Conservation (phyloP, 2,113 vertebrate species). For the Tauraco erythrolophus region DNA sequence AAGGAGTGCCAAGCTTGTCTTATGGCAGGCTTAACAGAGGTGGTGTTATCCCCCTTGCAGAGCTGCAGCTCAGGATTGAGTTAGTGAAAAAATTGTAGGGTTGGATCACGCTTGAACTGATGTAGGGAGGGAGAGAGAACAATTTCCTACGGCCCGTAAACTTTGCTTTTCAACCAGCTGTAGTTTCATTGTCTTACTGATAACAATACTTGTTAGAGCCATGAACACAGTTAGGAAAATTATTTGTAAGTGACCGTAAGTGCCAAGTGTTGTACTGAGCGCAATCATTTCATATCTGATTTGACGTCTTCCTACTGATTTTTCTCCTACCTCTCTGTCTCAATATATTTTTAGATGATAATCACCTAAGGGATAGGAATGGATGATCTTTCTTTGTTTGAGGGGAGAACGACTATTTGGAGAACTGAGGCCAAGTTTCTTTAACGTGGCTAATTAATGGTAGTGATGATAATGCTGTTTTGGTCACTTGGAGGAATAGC, state of each 20-base stretch:
- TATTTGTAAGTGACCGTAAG: not conserved
- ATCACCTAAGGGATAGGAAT: not conserved
- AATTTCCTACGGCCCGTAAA: not conserved
- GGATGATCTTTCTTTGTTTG: not conserved
- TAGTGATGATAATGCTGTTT: not conserved
- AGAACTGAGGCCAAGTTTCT: not conserved
- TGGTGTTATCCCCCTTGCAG: not conserved
- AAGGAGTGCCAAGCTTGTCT: not conserved
- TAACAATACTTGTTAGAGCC: not conserved
- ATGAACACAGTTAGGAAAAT: not conserved
- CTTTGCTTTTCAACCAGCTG: not conserved
- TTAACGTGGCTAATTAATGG: not conserved
- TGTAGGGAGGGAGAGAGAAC: not conserved
- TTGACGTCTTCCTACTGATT: not conserved
- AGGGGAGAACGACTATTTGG: not conserved
- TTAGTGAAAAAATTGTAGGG: not conserved
- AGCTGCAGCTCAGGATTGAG: not conserved
- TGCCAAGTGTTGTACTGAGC: not conserved
- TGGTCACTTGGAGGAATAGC: not conserved
- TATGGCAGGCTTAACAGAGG: not conserved
- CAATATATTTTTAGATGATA: not conserved
- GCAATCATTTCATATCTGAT: not conserved
- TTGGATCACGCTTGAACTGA: not conserved
- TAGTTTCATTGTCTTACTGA: not conserved
- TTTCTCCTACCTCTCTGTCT: not conserved